Percentiles rank a stretch among this genome's conserved stretches.
These are phyloP conservation scores for Drosophila nigritarsus DNA, from an alignment of 2,888 invertebrate genomes.

Conservation along the genomic window DNA sequence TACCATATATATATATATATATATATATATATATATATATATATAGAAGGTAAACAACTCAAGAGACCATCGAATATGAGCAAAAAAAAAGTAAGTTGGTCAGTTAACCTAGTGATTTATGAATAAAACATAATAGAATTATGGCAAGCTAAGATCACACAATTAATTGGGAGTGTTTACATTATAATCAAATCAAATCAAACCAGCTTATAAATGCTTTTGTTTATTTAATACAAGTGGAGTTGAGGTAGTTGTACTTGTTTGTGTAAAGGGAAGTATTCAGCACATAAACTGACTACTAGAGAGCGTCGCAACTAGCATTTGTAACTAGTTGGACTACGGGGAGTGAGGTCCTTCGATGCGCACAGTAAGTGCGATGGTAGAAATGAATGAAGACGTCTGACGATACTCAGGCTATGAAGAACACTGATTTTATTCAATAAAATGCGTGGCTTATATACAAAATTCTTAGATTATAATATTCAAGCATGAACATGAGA, in stretches of 20 bases:
- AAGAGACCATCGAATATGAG: neutral
- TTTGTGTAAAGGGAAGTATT: no score
- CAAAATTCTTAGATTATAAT: no score
- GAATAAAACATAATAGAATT: slow-evolving; percentile 5
- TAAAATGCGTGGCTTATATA: no score
- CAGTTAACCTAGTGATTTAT: slow-evolving; percentile 25
- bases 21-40: neutral
- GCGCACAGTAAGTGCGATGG: no score
- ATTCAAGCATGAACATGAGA: no score
- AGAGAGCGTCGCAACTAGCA: no score
- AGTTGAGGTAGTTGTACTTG: neutral
- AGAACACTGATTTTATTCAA: no score
- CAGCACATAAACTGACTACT: no score
- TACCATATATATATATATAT: neutral
- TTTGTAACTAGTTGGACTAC: no score
- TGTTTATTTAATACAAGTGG: neutral
- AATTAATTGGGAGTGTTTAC: neutral
- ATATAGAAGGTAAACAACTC: slow-evolving; percentile 32
- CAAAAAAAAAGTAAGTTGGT: neutral
- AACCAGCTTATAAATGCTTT: neutral
- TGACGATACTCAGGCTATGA: no score
- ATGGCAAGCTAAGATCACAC: neutral
- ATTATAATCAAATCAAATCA: neutral
- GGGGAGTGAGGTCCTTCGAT: no score
- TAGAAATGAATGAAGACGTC: no score